Conservation (phyloP, 2,113 vertebrate genomes). For the Pomatostomus ruficeps region DNA sequence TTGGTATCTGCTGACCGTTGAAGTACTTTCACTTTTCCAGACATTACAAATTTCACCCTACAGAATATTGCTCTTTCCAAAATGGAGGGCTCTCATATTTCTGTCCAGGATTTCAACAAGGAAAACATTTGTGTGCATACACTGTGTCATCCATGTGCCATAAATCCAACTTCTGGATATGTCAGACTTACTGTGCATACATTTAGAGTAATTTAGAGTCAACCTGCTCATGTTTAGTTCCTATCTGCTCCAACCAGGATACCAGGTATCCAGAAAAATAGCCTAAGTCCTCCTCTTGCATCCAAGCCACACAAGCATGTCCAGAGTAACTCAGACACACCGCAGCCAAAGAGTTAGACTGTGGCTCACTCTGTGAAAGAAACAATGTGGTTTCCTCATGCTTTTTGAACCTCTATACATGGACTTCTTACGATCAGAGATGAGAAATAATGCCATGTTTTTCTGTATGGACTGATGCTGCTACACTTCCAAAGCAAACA, state of each 20-base stretch:
- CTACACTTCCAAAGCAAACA: background rate
- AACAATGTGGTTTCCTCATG: background rate
- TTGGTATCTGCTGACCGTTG: background rate
- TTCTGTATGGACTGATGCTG: background rate
- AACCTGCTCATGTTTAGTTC: background rate
- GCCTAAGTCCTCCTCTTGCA: background rate
- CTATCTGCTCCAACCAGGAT: background rate
- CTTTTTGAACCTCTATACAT: background rate
- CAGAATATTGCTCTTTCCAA: background rate
- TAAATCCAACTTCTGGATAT: background rate
- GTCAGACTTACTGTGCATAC: background rate
- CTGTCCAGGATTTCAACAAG: background rate
- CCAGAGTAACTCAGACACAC: background rate
- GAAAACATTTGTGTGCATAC: background rate
- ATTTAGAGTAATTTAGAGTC: background rate
- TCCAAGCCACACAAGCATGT: background rate
- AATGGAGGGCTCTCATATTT: background rate
- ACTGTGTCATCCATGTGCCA: background rate
- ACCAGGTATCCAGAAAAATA: background rate
- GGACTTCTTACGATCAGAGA: background rate
- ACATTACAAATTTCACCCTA: background rate
- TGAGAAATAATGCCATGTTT: background rate
- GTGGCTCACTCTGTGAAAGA: background rate
- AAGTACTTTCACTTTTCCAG: background rate
- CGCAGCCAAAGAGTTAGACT: background rate